Base-by-base conservation (phyloP, 2,888 invertebrate genomes). In the Metallyticus violacea region DNA sequence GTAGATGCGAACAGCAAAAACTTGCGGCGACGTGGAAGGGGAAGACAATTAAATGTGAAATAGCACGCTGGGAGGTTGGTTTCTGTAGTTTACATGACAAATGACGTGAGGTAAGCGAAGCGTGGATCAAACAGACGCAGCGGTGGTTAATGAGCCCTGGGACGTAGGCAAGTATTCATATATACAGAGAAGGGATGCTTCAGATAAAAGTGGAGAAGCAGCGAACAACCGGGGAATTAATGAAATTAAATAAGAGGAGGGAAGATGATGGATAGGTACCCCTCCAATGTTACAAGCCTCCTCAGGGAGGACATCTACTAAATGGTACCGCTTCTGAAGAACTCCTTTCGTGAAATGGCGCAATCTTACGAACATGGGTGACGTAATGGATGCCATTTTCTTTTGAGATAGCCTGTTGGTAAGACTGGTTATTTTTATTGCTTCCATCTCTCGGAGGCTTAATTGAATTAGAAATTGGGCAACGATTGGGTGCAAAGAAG, bases 1-100 rank as follows among this genome's bases (percentile, higher is more conserved):
- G 15, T 40, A 62, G 40, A 2, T 15, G 0, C 15, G 15, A 62
- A 15, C 15, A 62, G 40, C 40, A 62, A 62, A 62, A 62, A 1
- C 40, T 4, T 62, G 15, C 2, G 40, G 9, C 15, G 40, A 62
- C 15, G 40, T 40, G 15, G 40, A 40, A 40, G 40, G 40, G 40
- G 40, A 62, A 62, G 40, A 62, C 40, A 62, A 62, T 62, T 62
- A 62, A 62, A 62, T 62, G 40, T 62, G 40, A 40, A 40, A 40
- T 40, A 40, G 40, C 40, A 62, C 9, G 40, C 40, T 62, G n/a
- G 81, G 26, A 77, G 26, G 76, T 62, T 26, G n/a, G 26, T 7
- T 79, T 79, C 77, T 83, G 27, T 83, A 83, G 25, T 83, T 83
- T 83, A 28, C 77, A 83, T 83, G 83, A 83, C 77, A 83, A 83